phyloP scores from a whole-genome alignment of 1,140 invertebrate genomes.

The Temnothorax curvispinosus region DNA sequence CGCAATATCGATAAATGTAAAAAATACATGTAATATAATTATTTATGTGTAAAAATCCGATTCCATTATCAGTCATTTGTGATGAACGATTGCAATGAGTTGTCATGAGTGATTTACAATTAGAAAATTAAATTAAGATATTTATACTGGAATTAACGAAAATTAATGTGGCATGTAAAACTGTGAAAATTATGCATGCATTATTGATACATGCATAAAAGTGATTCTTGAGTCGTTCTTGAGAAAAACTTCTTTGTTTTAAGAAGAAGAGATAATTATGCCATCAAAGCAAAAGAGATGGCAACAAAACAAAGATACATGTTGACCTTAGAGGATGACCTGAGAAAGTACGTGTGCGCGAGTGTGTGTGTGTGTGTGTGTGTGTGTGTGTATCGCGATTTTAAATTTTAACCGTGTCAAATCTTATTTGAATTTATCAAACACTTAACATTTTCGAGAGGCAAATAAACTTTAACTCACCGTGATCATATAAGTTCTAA shows the following conservation, averaged over 20 bases:
- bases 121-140: slow-evolving; percentile 8
- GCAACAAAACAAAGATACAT: not conserved
- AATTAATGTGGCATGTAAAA: slow-evolving; percentile 8
- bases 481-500: not conserved
- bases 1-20: not conserved
- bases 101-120: slow-evolving; percentile 4
- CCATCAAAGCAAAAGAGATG: not conserved
- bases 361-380: no score
- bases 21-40: not conserved
- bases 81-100: no score
- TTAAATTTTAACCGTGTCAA: not conserved
- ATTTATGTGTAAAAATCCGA: not conserved
- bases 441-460: not conserved
- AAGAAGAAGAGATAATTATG: not conserved
- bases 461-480: not conserved
- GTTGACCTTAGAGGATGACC: not conserved
- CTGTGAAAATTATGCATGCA: not conserved
- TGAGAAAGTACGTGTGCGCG: not conserved
- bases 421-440: not conserved
- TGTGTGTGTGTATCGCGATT: not conserved
- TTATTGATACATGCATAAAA: not conserved
- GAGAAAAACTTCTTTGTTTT: not conserved
- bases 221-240: not conserved
- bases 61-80: not conserved
- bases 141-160: not conserved